Evolutionary conservation across 2,797 vertebrate species (phyloP).

Genomic region (Sorex maritimensis): DNA sequence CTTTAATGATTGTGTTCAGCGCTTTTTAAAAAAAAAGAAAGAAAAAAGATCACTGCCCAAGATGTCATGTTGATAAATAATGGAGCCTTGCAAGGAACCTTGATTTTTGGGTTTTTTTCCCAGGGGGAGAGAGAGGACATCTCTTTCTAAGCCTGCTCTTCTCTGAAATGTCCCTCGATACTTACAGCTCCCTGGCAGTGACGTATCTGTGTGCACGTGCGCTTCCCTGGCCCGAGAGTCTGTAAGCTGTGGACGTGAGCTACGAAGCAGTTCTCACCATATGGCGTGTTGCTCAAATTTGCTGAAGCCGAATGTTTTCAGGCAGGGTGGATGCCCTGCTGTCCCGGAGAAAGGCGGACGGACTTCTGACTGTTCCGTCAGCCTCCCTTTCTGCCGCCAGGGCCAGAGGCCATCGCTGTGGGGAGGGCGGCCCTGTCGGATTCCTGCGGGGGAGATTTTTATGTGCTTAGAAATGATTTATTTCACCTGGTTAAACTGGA

Average conservation of each 20-base stretch:
- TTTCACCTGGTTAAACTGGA: constrained; percentile 45
- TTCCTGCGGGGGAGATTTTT: neutral
- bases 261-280: constrained; percentile 36
- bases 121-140: neutral
- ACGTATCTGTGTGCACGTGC: neutral
- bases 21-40: no score
- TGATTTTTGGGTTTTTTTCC: constrained; percentile 43
- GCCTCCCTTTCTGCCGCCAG: neutral
- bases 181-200: neutral
- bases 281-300: constrained; percentile 40
- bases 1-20: no score
- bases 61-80: constrained; percentile 2
- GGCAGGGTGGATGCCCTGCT: constrained; percentile 13
- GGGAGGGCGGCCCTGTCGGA: neutral
- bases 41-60: neutral
- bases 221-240: constrained; percentile 24
- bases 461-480: neutral
- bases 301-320: constrained; percentile 61
- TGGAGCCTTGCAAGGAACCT: neutral
- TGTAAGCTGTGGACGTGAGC: constrained; percentile 63
- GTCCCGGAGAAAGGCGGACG: neutral
- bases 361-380: neutral
- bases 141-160: constrained; percentile 43
- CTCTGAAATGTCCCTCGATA: neutral
- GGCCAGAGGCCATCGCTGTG: rapidly evolving